Evolutionary conservation across 2,113 vertebrate species (phyloP).

Genomic region (Prunella fulvescens): DNA sequence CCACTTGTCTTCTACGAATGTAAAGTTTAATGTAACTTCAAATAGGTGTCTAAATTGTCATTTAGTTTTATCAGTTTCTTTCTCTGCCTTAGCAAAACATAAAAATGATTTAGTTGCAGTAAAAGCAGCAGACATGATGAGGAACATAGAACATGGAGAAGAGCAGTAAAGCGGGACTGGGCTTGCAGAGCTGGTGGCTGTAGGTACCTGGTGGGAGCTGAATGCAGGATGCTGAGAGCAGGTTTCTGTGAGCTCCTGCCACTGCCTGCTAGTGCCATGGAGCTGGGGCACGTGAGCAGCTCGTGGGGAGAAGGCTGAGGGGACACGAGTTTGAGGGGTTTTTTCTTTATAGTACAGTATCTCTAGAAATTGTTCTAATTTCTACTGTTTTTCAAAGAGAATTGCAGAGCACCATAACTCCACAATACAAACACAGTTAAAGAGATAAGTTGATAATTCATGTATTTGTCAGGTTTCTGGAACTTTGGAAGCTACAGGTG

Average conservation of each 20-base stretch:
- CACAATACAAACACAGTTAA: background rate
- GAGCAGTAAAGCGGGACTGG: background rate
- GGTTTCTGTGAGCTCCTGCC: background rate
- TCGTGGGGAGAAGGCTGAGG: background rate
- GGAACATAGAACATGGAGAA: background rate
- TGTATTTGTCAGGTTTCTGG: background rate
- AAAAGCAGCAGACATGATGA: background rate
- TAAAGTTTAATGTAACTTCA: constrained; percentile 47
- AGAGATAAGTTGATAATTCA: background rate
- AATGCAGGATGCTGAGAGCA: background rate
- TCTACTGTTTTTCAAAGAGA: background rate
- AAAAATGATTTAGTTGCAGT: constrained; percentile 21
- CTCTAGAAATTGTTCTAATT: background rate
- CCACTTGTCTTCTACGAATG: background rate
- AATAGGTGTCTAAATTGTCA: constrained; percentile 44
- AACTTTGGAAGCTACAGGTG: background rate
- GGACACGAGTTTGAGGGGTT: fast-evolving
- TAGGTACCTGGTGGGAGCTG: background rate
- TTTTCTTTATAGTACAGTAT: background rate
- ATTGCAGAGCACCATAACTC: background rate
- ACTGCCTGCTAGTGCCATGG: background rate
- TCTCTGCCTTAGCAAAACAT: constrained; percentile 33
- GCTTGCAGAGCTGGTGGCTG: background rate
- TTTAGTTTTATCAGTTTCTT: constrained; percentile 55
- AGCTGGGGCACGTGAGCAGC: background rate